Base-by-base conservation (phyloP, 2,113 vertebrate genomes). In the Indri indri region DNA sequence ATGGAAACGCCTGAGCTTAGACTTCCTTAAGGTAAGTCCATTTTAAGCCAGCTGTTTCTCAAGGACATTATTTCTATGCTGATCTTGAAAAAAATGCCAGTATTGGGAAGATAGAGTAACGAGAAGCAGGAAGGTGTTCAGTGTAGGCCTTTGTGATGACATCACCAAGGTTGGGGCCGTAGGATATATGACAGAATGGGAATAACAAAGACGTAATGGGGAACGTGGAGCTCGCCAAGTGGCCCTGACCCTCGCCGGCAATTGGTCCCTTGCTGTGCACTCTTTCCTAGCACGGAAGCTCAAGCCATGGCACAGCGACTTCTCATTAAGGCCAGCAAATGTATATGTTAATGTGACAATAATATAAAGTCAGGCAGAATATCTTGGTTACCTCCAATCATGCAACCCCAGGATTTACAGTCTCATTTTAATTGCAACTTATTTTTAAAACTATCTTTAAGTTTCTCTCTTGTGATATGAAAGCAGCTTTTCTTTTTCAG, bases 21-120 rank as follows among this genome's bases (percentile, higher is more conserved):
- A 63, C 71, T 65, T 96, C 93, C 66, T 1, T 0, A 93, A 98
- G 98, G 98, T 99, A 98, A 98, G 98, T 90, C 45, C 57, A 6
- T 93, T 97, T 91, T 81, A 91, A 89, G 8, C 1, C 42, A 37
- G 88, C 9, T 52, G 0, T 27, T 50, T 86, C 88, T 47, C 0
- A 23, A 34, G 50, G 1, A 13, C 4, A 1, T 3, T 0, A 34
- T 66, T 76, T 52, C 1, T 9, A 17, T 66, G 40, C 76, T 63
- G 47, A 76, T 86, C 34, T 17, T 45, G 57, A 2, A 1, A 27
- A 61, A 92, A 92, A 8, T 30, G 16, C 61, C 66, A 2, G 83
- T 23, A 18, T 79, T 85, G 61, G 5, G 81, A 32, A 79, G 66
- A 65, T 27, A 70, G 61, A 86, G 80, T 57, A 32, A 68, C 68